Evolutionary conservation across 2,888 invertebrate species (phyloP).

Genomic region (Tenodera sinensis): DNA sequence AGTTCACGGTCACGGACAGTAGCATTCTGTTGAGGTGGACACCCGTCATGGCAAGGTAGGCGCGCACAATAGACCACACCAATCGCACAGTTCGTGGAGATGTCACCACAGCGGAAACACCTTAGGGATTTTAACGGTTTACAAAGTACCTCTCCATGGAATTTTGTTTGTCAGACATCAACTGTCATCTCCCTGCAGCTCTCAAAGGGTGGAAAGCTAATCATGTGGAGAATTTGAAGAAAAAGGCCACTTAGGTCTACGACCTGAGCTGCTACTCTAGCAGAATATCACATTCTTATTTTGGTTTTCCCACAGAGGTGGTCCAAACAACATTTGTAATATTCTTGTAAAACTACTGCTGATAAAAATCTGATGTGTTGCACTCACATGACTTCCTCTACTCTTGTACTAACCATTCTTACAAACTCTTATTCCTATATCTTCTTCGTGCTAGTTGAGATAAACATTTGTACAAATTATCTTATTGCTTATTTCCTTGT

Average conservation of each 20-base stretch:
- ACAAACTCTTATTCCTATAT: too few species aligned
- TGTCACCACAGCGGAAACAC: background rate
- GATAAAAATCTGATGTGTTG: too few species aligned
- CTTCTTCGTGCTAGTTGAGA: too few species aligned
- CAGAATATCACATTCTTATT: background rate
- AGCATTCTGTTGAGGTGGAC: background rate
- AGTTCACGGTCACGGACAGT: background rate
- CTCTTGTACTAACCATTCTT: too few species aligned
- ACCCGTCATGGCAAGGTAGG: background rate
- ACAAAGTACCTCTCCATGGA: background rate
- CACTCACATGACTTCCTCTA: too few species aligned
- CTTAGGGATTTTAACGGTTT: background rate
- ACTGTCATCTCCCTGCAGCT: background rate
- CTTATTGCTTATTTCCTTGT: too few species aligned
- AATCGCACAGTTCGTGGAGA: background rate
- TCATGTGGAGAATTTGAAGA: background rate
- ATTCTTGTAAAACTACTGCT: too few species aligned
- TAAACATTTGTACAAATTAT: too few species aligned
- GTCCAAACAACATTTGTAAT: background rate
- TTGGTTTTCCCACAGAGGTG: background rate
- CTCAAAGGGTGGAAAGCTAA: background rate
- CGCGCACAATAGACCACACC: background rate
- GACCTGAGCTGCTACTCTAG: background rate
- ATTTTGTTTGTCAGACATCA: background rate
- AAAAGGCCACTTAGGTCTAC: background rate